Evolutionary conservation across 2,797 vertebrate genomes (phyloP), one percentile per base, ranked within the genome.

Genomic region (Cuculus canorus): DNA sequence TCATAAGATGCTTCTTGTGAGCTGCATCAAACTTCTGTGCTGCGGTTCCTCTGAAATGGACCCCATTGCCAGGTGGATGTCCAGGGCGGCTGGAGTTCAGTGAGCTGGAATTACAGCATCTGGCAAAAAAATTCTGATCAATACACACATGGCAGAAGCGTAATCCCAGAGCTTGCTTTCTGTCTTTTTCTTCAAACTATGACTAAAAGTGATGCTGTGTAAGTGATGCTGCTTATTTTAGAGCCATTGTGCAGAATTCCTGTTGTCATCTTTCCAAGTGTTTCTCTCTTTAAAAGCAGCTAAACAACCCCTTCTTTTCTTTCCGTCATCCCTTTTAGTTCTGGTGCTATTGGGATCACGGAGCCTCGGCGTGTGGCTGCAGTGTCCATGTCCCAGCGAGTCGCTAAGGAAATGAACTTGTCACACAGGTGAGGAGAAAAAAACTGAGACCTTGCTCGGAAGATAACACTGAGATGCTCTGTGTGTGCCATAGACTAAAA

Each of bases 291-390:
- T 28, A 5, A 37, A 48, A 80, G 17, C 37, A 61, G 13, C 13
- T 16, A 27, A 66, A 52, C 21, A 16, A 43, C 3, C 13, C 22
- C 48, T 48, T 9, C 56, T 50, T 81, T 23, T 19, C 47, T 43
- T 22, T 7, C 1, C 50, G 32, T 60, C 4, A 0, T 39, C 30
- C 32, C 15, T 1, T 10, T 47, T 4, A 99, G 99, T 17, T 96
- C 96, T 2, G 96, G 98, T 48, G 84, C 98, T 65, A 98, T 99
- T 0, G 99, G 99, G 1, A 98, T 99, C 97, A 99, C 99, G 0
- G 99, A 99, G 95, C 99, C 99, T 3, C 98, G 99, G 88, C 98
- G 99, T 70, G 99, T 99, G 53, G 99, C 99, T 0, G 99, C 99
- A 0, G 97, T 99, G 93, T 98, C 99, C 97, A 99, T 99, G 99